Evolutionary conservation across 2,797 vertebrate species (phyloP).

Genomic region (Alca torda): DNA sequence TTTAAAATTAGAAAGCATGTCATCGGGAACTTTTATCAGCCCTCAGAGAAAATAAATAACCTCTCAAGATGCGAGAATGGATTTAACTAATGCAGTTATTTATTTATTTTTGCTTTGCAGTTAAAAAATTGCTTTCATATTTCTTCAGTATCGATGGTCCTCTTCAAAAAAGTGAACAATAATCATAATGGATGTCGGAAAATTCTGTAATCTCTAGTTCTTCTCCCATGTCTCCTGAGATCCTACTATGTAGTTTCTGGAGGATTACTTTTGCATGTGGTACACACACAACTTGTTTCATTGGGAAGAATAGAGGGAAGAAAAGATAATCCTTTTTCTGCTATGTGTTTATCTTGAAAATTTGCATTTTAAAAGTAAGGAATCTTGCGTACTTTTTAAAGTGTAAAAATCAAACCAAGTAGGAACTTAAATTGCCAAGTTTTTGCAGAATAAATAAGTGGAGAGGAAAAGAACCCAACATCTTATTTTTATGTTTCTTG

Average conservation of each 20-base stretch:
- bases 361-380: conserved; percentile 64
- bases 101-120: conserved; percentile 71
- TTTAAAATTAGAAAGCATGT: conserved; percentile 84
- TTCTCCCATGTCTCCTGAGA: background rate
- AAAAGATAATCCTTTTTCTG: background rate
- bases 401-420: background rate
- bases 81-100: conserved; percentile 70
- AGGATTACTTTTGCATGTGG: conserved; percentile 48
- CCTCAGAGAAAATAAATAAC: conserved; percentile 79
- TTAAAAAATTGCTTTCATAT: conserved; percentile 63
- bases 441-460: background rate
- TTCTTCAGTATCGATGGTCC: conserved; percentile 24
- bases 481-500: background rate
- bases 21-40: conserved; percentile 79
- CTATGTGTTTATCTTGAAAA: background rate
- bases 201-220: conserved; percentile 17
- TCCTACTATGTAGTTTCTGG: conserved; percentile 23
- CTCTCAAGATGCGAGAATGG: conserved; percentile 68
- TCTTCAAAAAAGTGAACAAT: conserved; percentile 50
- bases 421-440: conserved; percentile 45
- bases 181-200: conserved; percentile 62
- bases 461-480: background rate
- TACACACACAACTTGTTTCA: conserved; percentile 2
- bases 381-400: conserved; percentile 39
- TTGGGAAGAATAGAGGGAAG: background rate